Evolutionary conservation across 1,140 invertebrate species (phyloP).

Genomic region (Asbolus verrucosus): DNA sequence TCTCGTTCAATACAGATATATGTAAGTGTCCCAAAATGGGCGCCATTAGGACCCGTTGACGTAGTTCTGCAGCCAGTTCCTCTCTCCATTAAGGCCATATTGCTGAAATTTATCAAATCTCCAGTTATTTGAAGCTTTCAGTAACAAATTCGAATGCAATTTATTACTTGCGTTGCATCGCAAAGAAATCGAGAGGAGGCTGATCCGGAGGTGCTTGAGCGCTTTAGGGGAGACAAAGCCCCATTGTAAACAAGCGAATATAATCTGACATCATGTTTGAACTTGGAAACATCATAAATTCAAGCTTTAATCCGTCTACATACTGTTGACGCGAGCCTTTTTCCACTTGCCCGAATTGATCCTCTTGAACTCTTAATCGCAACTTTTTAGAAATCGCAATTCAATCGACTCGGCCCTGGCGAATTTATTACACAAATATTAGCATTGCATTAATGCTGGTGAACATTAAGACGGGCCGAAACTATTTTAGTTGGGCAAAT

Average conservation of each 20-base stretch:
- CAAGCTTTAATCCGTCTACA: slow-evolving; percentile 36
- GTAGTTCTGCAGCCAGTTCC: too few species aligned
- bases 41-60: background rate
- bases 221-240: slow-evolving; percentile 47
- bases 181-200: slow-evolving; percentile 19
- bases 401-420: too few species aligned
- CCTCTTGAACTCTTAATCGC: too few species aligned
- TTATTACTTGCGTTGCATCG: slow-evolving; percentile 20
- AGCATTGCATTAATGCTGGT: too few species aligned
- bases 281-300: slow-evolving; percentile 48
- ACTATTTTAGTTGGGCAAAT: too few species aligned
- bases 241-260: slow-evolving; percentile 47
- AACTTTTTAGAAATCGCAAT: too few species aligned
- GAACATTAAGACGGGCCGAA: too few species aligned
- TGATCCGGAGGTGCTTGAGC: slow-evolving; percentile 25
- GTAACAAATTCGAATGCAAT: slow-evolving; percentile 12
- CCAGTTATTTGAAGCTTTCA: slow-evolving; percentile 3
- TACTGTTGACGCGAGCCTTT: slow-evolving; percentile 23
- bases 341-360: too few species aligned
- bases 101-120: slow-evolving; percentile 12
- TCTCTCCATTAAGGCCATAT: background rate
- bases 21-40: too few species aligned
- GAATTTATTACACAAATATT: too few species aligned
- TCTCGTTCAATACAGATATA: too few species aligned
- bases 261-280: slow-evolving; percentile 48